Evolutionary conservation across 2,113 vertebrate genomes (phyloP), one percentile per base, ranked within the genome.

Genomic region (Caretta caretta): DNA sequence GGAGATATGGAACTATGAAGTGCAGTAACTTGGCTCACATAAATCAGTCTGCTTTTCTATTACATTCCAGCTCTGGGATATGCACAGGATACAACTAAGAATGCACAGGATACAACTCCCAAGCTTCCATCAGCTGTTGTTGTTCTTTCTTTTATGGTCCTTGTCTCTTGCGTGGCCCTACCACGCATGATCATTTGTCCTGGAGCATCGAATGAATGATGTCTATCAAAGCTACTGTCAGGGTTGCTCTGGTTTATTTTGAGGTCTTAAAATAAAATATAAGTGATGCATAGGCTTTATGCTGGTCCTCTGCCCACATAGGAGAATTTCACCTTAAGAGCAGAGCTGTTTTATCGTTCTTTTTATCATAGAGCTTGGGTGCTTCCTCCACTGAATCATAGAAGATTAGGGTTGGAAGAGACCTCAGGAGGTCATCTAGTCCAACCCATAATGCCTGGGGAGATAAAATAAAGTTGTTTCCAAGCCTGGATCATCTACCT

Each of bases 401-500:
- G 53, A 54, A 54, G 53, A 54, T 19, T 54, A 54, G 53, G 17
- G 53, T 54, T 54, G 20, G 20, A 54, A 54, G 53, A 54, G 7
- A 20, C 14, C 53, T 22, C 7, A 54, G 53, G 20, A 22, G 53
- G 53, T 22, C 53, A 54, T 4, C 53, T 54, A 54, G 53, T 54
- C 53, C 20, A 22, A 54, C 8, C 53, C 20, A 82, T 89, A 54
- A 65, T 75, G 22, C 10, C 24, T 69, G 51, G 13, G 75, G 24
- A 86, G 20, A 1, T 22, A 51, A 86, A 69, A 25, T 4, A 16
- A 31, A 51, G 42, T n/a, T 54, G 51, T 1, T 0, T 1, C 11
- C 3, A 8, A 53, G 5, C 54, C 10, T 25, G 11, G 12, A 81
- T 19, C 11, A 80, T 0, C 0, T 82, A n/a, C 8, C 59, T 80